Percentiles rank a stretch among this genome's conserved stretches.
phyloP scores from a whole-genome alignment of 2,888 invertebrate species.

The Eulithis testata region DNA sequence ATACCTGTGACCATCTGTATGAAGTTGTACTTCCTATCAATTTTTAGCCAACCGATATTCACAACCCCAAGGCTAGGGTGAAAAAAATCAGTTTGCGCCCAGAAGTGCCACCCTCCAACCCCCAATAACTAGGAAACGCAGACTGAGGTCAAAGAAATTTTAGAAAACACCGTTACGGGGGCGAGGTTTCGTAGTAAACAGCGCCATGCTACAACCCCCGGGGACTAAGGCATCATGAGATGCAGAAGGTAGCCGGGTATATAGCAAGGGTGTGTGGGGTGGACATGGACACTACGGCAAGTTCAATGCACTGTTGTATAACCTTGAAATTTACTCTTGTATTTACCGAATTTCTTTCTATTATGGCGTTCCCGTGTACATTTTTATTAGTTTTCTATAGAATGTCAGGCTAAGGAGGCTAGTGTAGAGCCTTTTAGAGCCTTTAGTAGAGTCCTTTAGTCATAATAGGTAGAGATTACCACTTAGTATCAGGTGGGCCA shows the following conservation, averaged over 20 bases:
- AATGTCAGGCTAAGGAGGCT: too few species aligned
- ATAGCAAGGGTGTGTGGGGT: neutral
- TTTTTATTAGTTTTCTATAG: neutral
- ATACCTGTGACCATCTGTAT: too few species aligned
- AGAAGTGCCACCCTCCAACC: slow-evolving; percentile 17
- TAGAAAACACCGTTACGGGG: slow-evolving; percentile 2
- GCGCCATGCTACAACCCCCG: slow-evolving; percentile 25
- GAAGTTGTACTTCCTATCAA: too few species aligned
- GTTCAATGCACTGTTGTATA: slow-evolving; percentile 4
- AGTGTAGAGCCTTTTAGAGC: too few species aligned
- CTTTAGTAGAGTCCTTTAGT: too few species aligned
- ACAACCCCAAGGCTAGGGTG: neutral
- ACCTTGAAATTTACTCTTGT: slow-evolving; percentile 1
- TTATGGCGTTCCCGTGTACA: neutral
- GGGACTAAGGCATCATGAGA: slow-evolving; percentile 12
- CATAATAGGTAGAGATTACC: too few species aligned
- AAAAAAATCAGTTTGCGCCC: slow-evolving; percentile 1
- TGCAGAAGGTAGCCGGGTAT: neutral
- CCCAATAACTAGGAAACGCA: neutral
- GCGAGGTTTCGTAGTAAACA: slow-evolving; percentile 6
- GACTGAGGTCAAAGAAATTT: neutral
- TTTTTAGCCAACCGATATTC: neutral
- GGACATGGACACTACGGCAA: neutral
- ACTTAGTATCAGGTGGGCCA: too few species aligned
- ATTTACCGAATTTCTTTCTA: neutral